Base-by-base conservation (phyloP, 2,113 vertebrate genomes). In the Cyprinodon brontotheroides region DNA sequence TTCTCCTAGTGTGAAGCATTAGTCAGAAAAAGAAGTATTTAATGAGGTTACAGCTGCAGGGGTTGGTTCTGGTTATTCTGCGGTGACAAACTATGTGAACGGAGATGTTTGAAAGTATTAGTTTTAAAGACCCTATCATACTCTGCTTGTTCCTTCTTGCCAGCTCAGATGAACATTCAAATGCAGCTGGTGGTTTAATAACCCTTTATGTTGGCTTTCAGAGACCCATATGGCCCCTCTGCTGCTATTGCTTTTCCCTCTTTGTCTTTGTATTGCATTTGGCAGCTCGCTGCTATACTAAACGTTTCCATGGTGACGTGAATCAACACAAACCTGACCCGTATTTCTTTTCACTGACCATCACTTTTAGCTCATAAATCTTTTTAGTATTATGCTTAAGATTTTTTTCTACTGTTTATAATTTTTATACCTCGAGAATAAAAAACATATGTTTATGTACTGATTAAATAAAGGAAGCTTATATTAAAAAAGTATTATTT, bases 251-350 rank as follows among this genome's bases (percentile, higher is more conserved):
- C 71, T 87, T 72, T 74, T 66, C 72, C 75, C 43, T 73, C 77
- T 79, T 69, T 66, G 60, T 66, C 47, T 83, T 88, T 75, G 65
- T 80, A 79, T 82, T 80, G 66, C 59, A 77, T 66, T 61, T 77
- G 73, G 70, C 81, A 74, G 57, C 59, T 82, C 9, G 12, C 57
- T 66, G 75, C 81, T 83, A 62, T 66, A 76, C 66, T 70, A 62
- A 79, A 77, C 68, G 89, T 93, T 87, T 80, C 92, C 69, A 89
- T 86, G 82, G 90, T 15, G 72, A 92, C 48, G 6, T 4, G 47
- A 72, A 85, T 79, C 87, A 88, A 90, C 88, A 90, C 82, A 89
- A 86, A 79, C 67, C 59, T 60, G 11, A 63, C 37, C 80, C 80
- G 77, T 74, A 68, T 84, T 80, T 84, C 65, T 78, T 65, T 43